Percentiles rank a stretch among this genome's conserved stretches.
Conservation (phyloP, 2,888 invertebrate species). For the Epinotia demarniana region DNA sequence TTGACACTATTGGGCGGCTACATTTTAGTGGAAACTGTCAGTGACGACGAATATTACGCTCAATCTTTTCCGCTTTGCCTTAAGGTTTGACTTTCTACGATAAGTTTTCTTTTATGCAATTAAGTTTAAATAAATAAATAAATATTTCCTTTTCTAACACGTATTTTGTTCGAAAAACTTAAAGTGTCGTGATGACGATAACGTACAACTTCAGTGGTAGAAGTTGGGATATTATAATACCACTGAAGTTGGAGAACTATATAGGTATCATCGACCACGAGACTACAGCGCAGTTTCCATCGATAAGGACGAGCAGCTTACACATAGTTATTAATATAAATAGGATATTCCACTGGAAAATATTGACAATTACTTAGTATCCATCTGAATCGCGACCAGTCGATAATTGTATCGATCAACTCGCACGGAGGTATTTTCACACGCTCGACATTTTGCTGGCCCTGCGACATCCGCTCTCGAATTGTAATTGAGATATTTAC, state of each 20-base stretch:
- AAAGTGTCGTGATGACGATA: too few species aligned
- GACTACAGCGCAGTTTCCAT: background rate
- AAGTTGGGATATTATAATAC: background rate
- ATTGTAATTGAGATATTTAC: slow-evolving; percentile 47
- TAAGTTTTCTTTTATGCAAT: too few species aligned
- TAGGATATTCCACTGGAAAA: slow-evolving; percentile 34
- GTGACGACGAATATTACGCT: background rate
- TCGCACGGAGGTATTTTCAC: slow-evolving; percentile 40
- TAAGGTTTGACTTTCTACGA: too few species aligned
- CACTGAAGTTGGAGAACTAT: background rate
- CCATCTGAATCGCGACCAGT: slow-evolving; percentile 32
- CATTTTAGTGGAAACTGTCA: background rate
- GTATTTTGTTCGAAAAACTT: background rate
- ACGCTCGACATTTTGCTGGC: slow-evolving; percentile 37
- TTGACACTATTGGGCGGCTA: background rate
- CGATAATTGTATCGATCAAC: slow-evolving; percentile 40
- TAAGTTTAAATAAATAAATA: too few species aligned
- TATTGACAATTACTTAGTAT: slow-evolving; percentile 43
- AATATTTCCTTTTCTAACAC: background rate
- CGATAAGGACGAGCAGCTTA: background rate
- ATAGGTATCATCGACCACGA: background rate
- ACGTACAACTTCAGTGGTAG: background rate
- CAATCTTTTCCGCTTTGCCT: too few species aligned
- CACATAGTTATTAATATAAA: slow-evolving; percentile 25
- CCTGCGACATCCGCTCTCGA: slow-evolving; percentile 41